These are phyloP conservation scores for Himalopsyche anomala DNA, from an alignment of 2,888 invertebrate species.

Conservation along the genomic window DNA sequence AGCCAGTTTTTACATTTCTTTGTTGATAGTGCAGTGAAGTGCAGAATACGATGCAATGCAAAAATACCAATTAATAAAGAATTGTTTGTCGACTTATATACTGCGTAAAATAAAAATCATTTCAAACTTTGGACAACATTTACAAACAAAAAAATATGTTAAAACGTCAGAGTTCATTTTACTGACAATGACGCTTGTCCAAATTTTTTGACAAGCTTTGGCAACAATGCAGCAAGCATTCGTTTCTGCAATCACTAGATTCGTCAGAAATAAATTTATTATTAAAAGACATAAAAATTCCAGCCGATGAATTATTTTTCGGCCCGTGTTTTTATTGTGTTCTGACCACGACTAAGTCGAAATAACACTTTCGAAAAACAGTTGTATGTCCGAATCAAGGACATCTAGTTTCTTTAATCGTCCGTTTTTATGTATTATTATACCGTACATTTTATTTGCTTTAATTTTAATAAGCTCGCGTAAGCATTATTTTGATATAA, in stretches of 20 bases:
- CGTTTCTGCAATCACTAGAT: not conserved
- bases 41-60: too few species aligned
- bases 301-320: not conserved
- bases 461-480: slow-evolving; percentile 1
- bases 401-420: slow-evolving; percentile 40
- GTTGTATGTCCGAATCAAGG: slow-evolving; percentile 22
- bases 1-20: too few species aligned
- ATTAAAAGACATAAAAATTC: slow-evolving; percentile 24
- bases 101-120: too few species aligned
- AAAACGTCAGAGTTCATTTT: too few species aligned
- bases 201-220: not conserved
- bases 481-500: slow-evolving; percentile 39
- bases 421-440: not conserved
- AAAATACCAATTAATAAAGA: too few species aligned
- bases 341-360: slow-evolving; percentile 1
- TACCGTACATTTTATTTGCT: slow-evolving; percentile 13
- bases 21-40: too few species aligned
- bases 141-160: too few species aligned
- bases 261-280: not conserved
- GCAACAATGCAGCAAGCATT: not conserved
- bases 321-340: slow-evolving; percentile 17
- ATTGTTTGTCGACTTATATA: too few species aligned
- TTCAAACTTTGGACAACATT: too few species aligned
- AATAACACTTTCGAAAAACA: slow-evolving; percentile 40
- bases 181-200: not conserved